Base-by-base conservation (phyloP, 2,113 vertebrate species). In the Anhinga anhinga region DNA sequence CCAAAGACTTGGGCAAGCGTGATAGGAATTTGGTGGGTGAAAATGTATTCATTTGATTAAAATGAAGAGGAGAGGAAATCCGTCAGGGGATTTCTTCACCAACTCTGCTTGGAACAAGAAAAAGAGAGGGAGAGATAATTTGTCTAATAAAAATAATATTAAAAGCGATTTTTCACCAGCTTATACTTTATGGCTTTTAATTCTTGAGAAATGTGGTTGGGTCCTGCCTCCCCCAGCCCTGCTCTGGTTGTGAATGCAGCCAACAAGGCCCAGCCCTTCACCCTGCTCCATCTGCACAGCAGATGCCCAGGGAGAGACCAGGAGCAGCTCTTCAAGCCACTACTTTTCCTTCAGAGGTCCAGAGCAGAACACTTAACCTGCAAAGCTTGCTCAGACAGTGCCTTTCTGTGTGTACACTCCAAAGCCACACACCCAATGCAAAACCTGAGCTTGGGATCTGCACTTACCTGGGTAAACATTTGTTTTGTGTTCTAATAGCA, bases 401-500 rank as follows among this genome's bases (percentile, higher is more conserved):
- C 40, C 50, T 76, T 66, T 87, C 66, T 49, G 34, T 4, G 6
- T 10, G 27, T 42, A 15, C 1, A 4, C 59, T 47, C 65, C 78
- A 30, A 38, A 93, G 45, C 76, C 10, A 0, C 58, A 38, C 23
- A 13, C 23, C 71, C 63, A 15, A 1, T 2, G 34, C 30, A 6
- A 78, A 72, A 29, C 40, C n/a, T 11, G 45, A 67, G 70, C 66
- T 10, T 3, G 29, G 32, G n/a, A 74, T 32, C 82, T 23, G 56
- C 58, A 9, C 69, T 90, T 72, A 94, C 93, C 88, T 92, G 82
- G 63, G 88, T 82, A 95, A 97, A 97, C 88, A 95, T 94, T 97
- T 95, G 89, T 56, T 95, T 94, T 74, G 87, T 73, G 69, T 85
- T 92, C 61, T 53, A 44, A 70, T 47, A 90, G 89, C 84, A 40